Percentiles rank a stretch among this genome's conserved stretches.
phyloP scores from a whole-genome alignment of 2,888 invertebrate species.

The Antheraea assamensis region DNA sequence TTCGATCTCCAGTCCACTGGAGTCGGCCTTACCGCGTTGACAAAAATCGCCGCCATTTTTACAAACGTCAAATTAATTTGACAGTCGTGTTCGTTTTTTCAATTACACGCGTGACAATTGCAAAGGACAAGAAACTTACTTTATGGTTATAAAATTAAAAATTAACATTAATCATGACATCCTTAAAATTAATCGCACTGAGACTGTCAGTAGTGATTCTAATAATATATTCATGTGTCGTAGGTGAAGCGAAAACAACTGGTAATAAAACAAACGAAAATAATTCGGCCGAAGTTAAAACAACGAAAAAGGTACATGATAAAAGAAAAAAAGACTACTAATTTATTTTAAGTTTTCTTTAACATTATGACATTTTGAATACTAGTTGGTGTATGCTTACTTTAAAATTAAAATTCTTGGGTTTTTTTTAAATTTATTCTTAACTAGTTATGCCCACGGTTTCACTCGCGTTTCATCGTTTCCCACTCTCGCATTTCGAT shows the following conservation, averaged over 20 bases:
- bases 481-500: no score
- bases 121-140: constrained; percentile 25
- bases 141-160: constrained; percentile 17
- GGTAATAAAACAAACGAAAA: constrained; percentile 46
- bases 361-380: no score
- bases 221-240: constrained; percentile 46
- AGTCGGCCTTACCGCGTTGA: constrained; percentile 38
- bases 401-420: no score
- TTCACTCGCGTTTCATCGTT: no score
- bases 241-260: constrained; percentile 45
- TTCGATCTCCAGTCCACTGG: constrained; percentile 57
- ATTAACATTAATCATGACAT: constrained; percentile 1
- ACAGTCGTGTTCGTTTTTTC: background rate
- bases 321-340: background rate
- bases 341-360: background rate
- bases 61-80: background rate
- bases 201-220: constrained; percentile 47
- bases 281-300: constrained; percentile 45
- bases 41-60: background rate
- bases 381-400: no score
- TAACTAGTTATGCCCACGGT: no score
- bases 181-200: constrained; percentile 28
- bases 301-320: constrained; percentile 43
- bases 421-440: no score
- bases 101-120: constrained; percentile 24